Conservation (phyloP, 1,140 invertebrate genomes). For the Copidosoma floridanum region DNA sequence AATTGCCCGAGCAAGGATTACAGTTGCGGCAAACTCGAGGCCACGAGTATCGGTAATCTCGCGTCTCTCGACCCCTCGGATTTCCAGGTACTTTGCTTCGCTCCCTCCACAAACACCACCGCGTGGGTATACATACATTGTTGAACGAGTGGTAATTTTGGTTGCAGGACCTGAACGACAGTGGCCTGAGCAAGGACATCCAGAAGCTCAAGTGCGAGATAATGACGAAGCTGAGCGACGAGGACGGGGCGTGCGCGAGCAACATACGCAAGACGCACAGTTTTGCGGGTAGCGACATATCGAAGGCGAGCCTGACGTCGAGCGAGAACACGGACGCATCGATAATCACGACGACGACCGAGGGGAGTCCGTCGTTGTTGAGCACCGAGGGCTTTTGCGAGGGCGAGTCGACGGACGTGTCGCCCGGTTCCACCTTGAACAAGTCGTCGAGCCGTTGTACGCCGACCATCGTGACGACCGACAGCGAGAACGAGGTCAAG, state of each 20-base stretch:
- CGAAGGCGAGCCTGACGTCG: slow-evolving; percentile 50
- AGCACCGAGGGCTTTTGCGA: slow-evolving; percentile 55
- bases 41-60: slow-evolving; percentile 55
- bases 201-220: slow-evolving; percentile 48
- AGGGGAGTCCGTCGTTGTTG: slow-evolving; percentile 49
- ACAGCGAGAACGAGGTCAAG: slow-evolving; percentile 32
- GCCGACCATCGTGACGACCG: slow-evolving; percentile 38
- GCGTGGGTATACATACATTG: too few relatives aligned
- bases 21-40: slow-evolving; percentile 45
- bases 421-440: slow-evolving; percentile 47
- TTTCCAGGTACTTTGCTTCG: slow-evolving; percentile 14
- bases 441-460: slow-evolving; percentile 42
- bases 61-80: slow-evolving; percentile 33
- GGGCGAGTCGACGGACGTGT: slow-evolving; percentile 49
- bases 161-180: slow-evolving; percentile 25
- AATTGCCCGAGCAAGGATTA: slow-evolving; percentile 41
- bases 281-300: slow-evolving; percentile 53
- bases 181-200: slow-evolving; percentile 45
- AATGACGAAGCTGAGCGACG: slow-evolving; percentile 42
- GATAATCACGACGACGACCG: slow-evolving; percentile 47
- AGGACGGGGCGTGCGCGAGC: background rate
- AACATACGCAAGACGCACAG: slow-evolving; percentile 50
- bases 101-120: too few relatives aligned
- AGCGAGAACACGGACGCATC: slow-evolving; percentile 52
- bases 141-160: too few relatives aligned